phyloP scores from a whole-genome alignment of 2,888 invertebrate genomes.

The Germaria angustata region DNA sequence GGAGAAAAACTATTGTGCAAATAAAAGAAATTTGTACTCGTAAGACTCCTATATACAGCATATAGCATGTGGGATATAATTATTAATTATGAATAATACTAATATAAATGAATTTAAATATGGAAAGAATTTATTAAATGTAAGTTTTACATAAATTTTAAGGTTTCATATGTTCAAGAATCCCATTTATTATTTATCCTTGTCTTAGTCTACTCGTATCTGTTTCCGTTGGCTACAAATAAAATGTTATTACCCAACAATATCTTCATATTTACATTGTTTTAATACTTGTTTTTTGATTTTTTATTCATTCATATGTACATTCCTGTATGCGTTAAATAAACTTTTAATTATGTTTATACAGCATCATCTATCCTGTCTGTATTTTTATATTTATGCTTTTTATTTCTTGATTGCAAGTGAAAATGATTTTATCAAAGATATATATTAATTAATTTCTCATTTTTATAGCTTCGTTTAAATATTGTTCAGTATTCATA shows the following conservation, averaged over 20 bases:
- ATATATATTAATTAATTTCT: conserved; percentile 34
- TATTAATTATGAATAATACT: too few relatives aligned
- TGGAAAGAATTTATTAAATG: too few relatives aligned
- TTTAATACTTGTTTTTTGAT: not conserved
- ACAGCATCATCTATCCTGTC: not conserved
- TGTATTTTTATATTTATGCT: not conserved
- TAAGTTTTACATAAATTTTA: too few relatives aligned
- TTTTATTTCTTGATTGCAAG: not conserved
- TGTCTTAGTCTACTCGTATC: too few relatives aligned
- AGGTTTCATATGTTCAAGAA: too few relatives aligned
- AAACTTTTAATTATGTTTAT: conserved; percentile 16
- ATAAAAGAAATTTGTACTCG: too few relatives aligned
- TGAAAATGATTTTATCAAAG: not conserved
- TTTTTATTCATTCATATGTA: not conserved
- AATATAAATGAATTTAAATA: too few relatives aligned
- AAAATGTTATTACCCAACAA: not conserved
- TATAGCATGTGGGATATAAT: too few relatives aligned
- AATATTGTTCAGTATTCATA: conserved; percentile 16
- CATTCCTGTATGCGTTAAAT: not conserved
- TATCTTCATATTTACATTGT: too few relatives aligned
- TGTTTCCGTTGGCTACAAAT: not conserved
- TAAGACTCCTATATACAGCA: too few relatives aligned
- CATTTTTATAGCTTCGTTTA: conserved; percentile 15
- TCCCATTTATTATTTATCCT: too few relatives aligned
- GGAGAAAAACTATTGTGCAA: too few relatives aligned